Base-by-base conservation (phyloP, 2,888 invertebrate genomes). In the Drosophila pseudotakahashii region DNA sequence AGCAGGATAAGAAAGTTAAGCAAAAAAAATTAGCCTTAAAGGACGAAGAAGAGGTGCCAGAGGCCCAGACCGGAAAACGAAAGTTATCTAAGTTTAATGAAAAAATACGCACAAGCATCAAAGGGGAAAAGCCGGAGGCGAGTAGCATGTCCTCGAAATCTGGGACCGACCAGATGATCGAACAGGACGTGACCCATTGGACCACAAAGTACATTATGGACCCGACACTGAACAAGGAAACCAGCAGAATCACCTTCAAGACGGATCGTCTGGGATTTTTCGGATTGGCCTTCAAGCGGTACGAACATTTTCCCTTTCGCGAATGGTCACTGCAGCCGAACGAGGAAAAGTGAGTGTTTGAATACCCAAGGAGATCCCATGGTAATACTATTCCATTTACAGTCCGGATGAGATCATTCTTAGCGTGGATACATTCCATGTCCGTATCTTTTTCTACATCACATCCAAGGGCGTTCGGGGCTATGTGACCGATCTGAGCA, bases 261-360 rank as follows among this genome's bases (percentile, higher is more conserved):
- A 92, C 92, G 0, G 89, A 92, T 79, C 89, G 91, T 0, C 68
- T 91, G 51, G 91, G 91, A 2, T 69, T 79, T 19, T 89, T 91
- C 64, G 91, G 90, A 1, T 79, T 91, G 41, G 92, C 92, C 7
- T 91, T 80, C 36, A 85, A 90, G 57, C 89, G 88, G 0, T 91
- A 92, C 63, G 88, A 89, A 4, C 91, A 91, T 54, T 91, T 92
- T 66, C 91, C 91, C 6, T 91, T 91, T 58, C 73, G 80, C 1
- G 77, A 74, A 19, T 92, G 91, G 92, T 79, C 63, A 42, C 11
- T 90, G 52, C 81, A 83, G 14, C 89, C 91, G 32, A 84, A 63
- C 45, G 72, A 77, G 45, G 79, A 86, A 14, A 82, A 89, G 91
- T 91, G 76, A 72, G 79, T 51, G 4, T 4, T 2, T 7, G 0